Percentiles rank a stretch among this genome's conserved stretches.
These are phyloP conservation scores for Lithobates pipiens DNA, from an alignment of 2,797 vertebrate genomes.

Conservation along the genomic window DNA sequence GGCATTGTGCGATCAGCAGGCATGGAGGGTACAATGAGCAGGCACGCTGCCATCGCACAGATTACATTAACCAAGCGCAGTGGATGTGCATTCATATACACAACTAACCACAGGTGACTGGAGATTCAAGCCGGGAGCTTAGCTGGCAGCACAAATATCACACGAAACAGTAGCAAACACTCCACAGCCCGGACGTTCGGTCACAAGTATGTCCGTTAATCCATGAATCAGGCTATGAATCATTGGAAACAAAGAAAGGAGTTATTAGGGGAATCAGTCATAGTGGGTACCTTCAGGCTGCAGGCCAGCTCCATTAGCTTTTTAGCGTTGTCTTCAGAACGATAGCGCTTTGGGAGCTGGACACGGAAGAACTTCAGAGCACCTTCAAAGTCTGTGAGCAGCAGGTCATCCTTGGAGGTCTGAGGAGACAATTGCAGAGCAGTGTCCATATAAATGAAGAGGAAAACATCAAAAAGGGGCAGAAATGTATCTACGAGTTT, in stretches of 20 bases:
- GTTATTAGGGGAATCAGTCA: neutral
- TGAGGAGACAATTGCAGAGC: constrained; percentile 64
- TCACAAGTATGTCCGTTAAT: neutral
- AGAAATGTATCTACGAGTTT: no score
- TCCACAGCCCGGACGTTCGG: neutral
- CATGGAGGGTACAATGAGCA: neutral
- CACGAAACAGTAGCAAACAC: neutral
- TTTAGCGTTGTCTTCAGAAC: constrained; percentile 98
- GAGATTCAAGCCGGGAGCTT: neutral
- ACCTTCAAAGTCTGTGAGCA: constrained; percentile 95
- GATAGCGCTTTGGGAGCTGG: constrained; percentile 97
- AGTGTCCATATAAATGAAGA: no score
- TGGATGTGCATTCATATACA: neutral
- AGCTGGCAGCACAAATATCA: neutral
- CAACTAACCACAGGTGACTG: neutral
- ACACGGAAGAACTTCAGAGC: constrained; percentile 98
- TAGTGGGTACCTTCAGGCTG: constrained; percentile 90
- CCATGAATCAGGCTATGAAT: neutral
- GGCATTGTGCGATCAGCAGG: neutral
- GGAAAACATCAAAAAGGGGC: no score
- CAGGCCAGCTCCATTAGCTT: constrained; percentile 98
- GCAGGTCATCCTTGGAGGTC: constrained; percentile 97
- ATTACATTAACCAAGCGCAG: neutral
- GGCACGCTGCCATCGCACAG: neutral
- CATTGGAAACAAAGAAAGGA: neutral